Base-by-base conservation (phyloP, 2,888 invertebrate species). In the Achlya flavicornis region DNA sequence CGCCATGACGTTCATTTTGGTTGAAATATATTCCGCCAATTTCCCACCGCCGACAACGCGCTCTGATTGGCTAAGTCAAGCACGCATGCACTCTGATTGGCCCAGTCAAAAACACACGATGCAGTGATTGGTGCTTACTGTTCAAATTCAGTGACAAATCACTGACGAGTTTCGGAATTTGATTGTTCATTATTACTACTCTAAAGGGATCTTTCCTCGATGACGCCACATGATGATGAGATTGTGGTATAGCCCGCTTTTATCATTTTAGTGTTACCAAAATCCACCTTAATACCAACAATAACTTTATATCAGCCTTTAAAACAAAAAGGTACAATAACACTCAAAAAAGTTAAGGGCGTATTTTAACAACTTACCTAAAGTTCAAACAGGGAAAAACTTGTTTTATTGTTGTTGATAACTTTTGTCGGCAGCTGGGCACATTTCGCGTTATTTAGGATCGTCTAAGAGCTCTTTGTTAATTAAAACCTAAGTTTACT, bases 391-490 rank as follows among this genome's bases (percentile, higher is more conserved):
- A 43, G 41, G 60, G 26, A 41, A 33, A 58, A 60, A 41, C 41
- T 60, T 60, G 60, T 60, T 60, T 60, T 60, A 60, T 60, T 60
- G 60, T 60, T 60, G 60, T 60, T 60, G 60, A 60, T 60, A 60
- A 60, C 41, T 60, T 60, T 60, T 41, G 43, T 35, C 16, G 60
- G 41, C 60, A 41, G 41, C 41, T 60, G 58, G 26, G 33, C 35
- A 38, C 58, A n/a, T 38, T 58, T 35, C 19, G 19, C 19, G 53
- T 19, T 59, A 38, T 59, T 60, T 60, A 19, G 60, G 41, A 43
- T 38, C 41, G n/a, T 43, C 19, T 41, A 16, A 60, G 11, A 38
- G 11, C 8, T 16, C 38, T 16, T 59, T 59, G 38, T 59, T 59
- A 35, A 38, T 59, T 59, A 59, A 38, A 38, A 19, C 19, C 59